phyloP scores from a whole-genome alignment of 2,113 vertebrate species.

The Anthoscopus minutus region DNA sequence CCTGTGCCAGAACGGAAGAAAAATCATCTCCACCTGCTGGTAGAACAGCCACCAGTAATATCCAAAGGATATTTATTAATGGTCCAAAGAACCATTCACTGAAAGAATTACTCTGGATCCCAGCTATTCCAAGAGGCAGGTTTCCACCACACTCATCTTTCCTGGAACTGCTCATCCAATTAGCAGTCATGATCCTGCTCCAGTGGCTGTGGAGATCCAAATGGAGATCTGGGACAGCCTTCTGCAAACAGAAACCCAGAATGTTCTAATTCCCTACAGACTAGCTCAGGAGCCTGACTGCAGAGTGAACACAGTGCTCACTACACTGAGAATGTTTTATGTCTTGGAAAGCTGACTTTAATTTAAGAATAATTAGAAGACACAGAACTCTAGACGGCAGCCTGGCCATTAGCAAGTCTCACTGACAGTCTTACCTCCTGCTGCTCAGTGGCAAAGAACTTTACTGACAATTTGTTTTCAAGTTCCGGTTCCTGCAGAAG shows the following conservation, averaged over 20 bases:
- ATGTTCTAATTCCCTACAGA: background rate
- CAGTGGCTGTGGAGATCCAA: background rate
- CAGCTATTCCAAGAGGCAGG: background rate
- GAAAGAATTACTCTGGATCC: background rate
- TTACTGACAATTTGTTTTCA: background rate
- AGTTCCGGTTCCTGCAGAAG: background rate
- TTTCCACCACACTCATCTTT: background rate
- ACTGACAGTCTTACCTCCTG: background rate
- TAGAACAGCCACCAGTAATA: background rate
- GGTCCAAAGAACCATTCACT: background rate
- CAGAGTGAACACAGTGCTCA: background rate
- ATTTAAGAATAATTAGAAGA: background rate
- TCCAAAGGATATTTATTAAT: background rate
- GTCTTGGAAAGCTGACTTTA: background rate
- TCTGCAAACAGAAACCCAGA: background rate
- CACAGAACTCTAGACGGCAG: background rate
- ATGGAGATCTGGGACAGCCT: background rate
- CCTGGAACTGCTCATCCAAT: background rate
- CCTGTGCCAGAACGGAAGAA: background rate
- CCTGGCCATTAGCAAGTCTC: background rate
- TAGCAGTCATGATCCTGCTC: background rate
- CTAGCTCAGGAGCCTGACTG: background rate
- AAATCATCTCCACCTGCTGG: background rate
- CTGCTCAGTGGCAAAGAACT: background rate
- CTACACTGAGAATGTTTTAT: background rate